A percentile compares a stretch with the other conserved stretches of the same genome.
These are phyloP conservation scores for Acestrorhynchus altus DNA, from an alignment of 2,797 vertebrate species.

Conservation along the genomic window DNA sequence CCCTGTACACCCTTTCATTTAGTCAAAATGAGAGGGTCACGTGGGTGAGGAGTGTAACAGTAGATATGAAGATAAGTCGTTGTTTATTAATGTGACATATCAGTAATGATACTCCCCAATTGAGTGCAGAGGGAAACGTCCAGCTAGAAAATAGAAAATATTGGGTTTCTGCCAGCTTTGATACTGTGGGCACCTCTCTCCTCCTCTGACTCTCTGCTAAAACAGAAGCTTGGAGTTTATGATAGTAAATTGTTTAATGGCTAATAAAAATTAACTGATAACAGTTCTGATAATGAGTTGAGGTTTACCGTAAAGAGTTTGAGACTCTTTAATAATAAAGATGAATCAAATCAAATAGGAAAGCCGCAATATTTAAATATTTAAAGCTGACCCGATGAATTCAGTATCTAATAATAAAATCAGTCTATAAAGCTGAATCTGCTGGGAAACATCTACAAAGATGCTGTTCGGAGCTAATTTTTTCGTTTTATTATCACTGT, in stretches of 20 bases:
- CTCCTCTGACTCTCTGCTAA: background rate
- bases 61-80: background rate
- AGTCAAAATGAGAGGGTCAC: background rate
- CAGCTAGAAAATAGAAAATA: background rate
- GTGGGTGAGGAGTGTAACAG: background rate
- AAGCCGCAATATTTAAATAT: background rate
- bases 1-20: too few relatives aligned
- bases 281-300: background rate
- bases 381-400: background rate
- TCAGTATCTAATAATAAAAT: too few relatives aligned
- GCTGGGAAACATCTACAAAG: too few relatives aligned
- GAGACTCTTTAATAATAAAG: background rate
- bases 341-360: background rate
- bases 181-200: background rate
- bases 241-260: constrained; percentile 3
- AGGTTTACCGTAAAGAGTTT: too few relatives aligned
- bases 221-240: constrained; percentile 33
- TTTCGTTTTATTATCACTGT: too few relatives aligned
- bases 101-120: background rate
- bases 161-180: background rate
- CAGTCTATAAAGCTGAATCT: too few relatives aligned
- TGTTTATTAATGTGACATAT: background rate
- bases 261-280: background rate
- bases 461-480: too few relatives aligned
- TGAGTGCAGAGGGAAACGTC: background rate